Conservation (phyloP, 1,140 invertebrate species). For the Limonius californicus region DNA sequence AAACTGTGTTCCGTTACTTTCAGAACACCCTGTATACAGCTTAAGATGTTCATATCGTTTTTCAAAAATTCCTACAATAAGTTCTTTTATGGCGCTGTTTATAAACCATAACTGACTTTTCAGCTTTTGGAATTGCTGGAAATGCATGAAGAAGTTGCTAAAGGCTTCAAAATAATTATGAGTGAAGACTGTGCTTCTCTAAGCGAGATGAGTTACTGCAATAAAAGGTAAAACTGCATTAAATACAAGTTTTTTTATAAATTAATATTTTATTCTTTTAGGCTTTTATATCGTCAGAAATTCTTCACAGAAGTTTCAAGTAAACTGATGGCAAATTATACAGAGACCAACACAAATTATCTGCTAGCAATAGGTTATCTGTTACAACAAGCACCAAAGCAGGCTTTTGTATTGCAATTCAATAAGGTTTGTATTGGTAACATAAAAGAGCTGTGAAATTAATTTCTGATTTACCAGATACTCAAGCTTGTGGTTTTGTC, state of each 20-base stretch:
- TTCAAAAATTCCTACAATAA: too few species aligned
- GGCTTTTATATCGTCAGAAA: conserved; percentile 42
- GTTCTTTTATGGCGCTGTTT: too few species aligned
- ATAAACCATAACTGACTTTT: too few species aligned
- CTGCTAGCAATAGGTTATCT: conserved; percentile 61
- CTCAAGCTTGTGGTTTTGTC: conserved; percentile 63
- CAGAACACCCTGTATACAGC: too few species aligned
- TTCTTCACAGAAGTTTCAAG: conserved; percentile 31
- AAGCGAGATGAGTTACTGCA: conserved; percentile 46
- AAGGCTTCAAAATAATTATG: conserved; percentile 50
- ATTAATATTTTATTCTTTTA: conserved; percentile 27
- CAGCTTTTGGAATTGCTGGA: conserved; percentile 46
- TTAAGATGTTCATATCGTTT: too few species aligned
- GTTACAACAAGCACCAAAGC: conserved; percentile 57
- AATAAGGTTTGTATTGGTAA: conserved; percentile 57
- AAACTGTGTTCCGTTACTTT: too few species aligned
- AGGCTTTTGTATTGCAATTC: conserved; percentile 59
- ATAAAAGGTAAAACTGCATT: conserved; percentile 40
- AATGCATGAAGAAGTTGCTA: conserved; percentile 40
- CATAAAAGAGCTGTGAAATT: too few species aligned
- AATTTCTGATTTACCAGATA: conserved; percentile 53
- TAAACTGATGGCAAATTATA: conserved; percentile 29
- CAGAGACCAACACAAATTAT: conserved; percentile 53
- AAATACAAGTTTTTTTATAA: background rate
- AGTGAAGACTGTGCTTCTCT: conserved; percentile 45